Evolutionary conservation across 2,113 vertebrate genomes (phyloP).

Genomic region (Mixornis gularis): DNA sequence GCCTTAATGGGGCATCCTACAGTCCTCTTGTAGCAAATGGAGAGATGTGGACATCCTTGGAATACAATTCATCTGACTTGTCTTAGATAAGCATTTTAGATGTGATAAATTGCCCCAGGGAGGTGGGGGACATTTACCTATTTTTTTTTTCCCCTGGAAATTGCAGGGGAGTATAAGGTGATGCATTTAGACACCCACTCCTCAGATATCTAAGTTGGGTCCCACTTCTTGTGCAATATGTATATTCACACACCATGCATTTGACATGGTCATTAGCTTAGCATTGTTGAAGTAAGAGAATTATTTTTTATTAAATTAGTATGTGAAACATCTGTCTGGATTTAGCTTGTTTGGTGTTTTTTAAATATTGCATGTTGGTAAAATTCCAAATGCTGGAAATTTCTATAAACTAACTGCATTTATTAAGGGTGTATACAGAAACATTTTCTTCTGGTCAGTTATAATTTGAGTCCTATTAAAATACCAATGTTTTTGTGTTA

Average conservation of each 20-base stretch:
- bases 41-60: neutral
- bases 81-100: neutral
- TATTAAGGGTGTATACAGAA: neutral
- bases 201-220: neutral
- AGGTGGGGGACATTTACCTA: neutral
- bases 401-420: neutral
- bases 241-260: neutral
- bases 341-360: neutral
- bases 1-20: neutral
- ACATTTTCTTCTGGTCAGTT: neutral
- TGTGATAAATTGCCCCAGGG: neutral
- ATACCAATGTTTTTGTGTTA: neutral
- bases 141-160: neutral
- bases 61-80: neutral
- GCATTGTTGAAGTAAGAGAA: neutral
- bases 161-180: neutral
- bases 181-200: neutral
- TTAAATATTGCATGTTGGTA: neutral
- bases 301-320: neutral
- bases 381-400: neutral
- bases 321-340: neutral
- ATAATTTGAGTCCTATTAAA: neutral
- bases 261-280: neutral
- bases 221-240: neutral
- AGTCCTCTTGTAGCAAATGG: neutral